Evolutionary conservation across 2,797 vertebrate species (phyloP).

Genomic region (Acanthurus tractus): DNA sequence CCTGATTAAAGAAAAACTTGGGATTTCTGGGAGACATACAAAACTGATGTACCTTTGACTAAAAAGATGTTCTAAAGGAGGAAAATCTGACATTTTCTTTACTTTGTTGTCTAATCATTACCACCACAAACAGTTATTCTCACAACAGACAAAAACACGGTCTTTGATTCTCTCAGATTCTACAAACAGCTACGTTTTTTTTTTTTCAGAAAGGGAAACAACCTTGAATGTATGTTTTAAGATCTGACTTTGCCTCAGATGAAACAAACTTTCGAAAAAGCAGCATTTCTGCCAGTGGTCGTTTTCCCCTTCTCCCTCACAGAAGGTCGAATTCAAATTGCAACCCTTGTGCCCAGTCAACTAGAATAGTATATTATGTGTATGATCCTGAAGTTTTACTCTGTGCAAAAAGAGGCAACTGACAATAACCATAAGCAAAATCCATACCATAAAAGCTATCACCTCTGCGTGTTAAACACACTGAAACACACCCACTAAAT

Average conservation of each 20-base stretch:
- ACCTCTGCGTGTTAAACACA: not conserved
- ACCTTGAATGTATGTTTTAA: not conserved
- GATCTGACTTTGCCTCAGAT: not conserved
- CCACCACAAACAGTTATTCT: not conserved
- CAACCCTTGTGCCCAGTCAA: too few relatives aligned
- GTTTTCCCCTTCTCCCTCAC: not conserved
- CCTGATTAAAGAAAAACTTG: slow-evolving; percentile 17
- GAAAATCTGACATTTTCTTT: not conserved
- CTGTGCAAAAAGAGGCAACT: not conserved
- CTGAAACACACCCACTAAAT: not conserved
- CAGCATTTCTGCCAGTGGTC: not conserved
- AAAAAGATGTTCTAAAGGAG: not conserved
- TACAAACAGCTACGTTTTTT: not conserved
- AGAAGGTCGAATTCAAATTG: not conserved
- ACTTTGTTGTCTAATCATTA: not conserved
- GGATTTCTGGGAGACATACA: not conserved
- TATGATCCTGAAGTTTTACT: not conserved
- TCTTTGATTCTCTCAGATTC: not conserved
- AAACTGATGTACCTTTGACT: not conserved
- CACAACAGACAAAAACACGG: not conserved
- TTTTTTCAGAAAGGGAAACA: not conserved
- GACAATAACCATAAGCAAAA: not conserved
- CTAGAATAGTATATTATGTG: not conserved
- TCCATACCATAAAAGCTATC: not conserved
- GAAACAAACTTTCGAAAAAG: not conserved